Percentiles rank a stretch among this genome's conserved stretches.
Conservation (phyloP, 2,888 invertebrate genomes). For the Sinotaia quadrata region DNA sequence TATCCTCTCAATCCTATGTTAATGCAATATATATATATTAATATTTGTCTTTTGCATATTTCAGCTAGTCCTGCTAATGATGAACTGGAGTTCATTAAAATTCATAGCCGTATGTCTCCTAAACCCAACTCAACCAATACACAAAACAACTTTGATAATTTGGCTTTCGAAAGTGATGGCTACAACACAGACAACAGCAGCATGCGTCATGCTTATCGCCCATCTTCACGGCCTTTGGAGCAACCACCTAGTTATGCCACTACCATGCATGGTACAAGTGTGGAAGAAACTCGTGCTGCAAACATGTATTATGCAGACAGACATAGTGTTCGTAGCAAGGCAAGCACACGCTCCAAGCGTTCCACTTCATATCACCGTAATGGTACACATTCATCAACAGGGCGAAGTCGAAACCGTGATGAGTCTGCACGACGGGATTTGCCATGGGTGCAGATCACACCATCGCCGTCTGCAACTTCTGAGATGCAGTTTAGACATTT, state of each 20-base stretch:
- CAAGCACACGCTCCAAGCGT: slow-evolving; percentile 55
- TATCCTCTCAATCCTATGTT: no score
- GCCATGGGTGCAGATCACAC: slow-evolving; percentile 66
- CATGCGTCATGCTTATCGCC: slow-evolving; percentile 29
- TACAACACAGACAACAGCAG: slow-evolving; percentile 16
- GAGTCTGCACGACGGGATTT: slow-evolving; percentile 43
- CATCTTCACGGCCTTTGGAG: slow-evolving; percentile 40
- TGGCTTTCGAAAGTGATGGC: slow-evolving; percentile 32
- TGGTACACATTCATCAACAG: slow-evolving; percentile 14
- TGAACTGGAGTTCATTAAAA: slow-evolving; percentile 71
- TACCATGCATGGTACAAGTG: slow-evolving; percentile 48
- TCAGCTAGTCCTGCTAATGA: slow-evolving; percentile 69
- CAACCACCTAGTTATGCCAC: slow-evolving; percentile 64
- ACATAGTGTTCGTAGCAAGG: slow-evolving; percentile 58
- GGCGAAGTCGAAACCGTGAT: slow-evolving; percentile 18
- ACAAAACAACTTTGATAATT: slow-evolving; percentile 23
- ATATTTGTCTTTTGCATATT: no score
- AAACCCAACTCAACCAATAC: slow-evolving; percentile 25
- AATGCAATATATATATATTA: no score
- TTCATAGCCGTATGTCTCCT: slow-evolving; percentile 56
- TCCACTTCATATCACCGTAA: slow-evolving; percentile 26
- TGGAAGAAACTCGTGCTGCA: slow-evolving; percentile 40
- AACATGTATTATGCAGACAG: slow-evolving; percentile 52
- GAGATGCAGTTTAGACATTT: slow-evolving; percentile 31
- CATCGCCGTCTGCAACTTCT: slow-evolving; percentile 46